Conservation (phyloP, 2,113 vertebrate species). For the Mastomys coucha region DNA sequence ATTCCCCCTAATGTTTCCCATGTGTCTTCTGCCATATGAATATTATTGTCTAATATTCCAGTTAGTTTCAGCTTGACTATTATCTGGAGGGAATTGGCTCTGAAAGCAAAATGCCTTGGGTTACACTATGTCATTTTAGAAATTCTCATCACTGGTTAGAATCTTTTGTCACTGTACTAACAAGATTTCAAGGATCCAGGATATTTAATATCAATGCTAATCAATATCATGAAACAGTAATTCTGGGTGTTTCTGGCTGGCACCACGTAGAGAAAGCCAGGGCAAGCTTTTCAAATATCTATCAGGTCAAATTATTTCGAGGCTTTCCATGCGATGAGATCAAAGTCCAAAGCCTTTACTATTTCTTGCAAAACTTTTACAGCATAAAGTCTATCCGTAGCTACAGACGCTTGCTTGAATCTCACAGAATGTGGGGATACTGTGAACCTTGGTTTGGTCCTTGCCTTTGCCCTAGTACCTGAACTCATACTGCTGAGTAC, state of each 20-base stretch:
- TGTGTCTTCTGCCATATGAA: neutral
- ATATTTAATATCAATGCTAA: constrained; percentile 61
- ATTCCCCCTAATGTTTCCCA: neutral
- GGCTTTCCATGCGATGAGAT: neutral
- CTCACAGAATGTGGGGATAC: accelerated
- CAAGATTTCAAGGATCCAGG: constrained; percentile 20
- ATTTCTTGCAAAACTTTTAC: neutral
- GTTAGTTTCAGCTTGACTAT: constrained; percentile 36
- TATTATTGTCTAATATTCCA: neutral
- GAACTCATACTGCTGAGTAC: neutral
- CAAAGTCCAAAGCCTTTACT: neutral
- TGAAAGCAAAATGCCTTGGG: neutral
- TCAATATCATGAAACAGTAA: constrained; percentile 21
- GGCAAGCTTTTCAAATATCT: constrained; percentile 54
- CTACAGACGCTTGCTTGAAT: neutral
- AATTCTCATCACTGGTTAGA: constrained; percentile 63
- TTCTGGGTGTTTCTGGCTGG: constrained; percentile 40
- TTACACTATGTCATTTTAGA: constrained; percentile 58
- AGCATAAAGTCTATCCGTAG: neutral
- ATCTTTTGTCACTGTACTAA: constrained; percentile 57
- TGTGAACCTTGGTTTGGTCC: neutral
- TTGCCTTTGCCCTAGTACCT: neutral
- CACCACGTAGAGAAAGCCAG: neutral
- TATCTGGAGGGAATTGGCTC: neutral
- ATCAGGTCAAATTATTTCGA: constrained; percentile 20